These are phyloP conservation scores for Charaxes varanes DNA, from an alignment of 1,140 invertebrate genomes.

Conservation along the genomic window DNA sequence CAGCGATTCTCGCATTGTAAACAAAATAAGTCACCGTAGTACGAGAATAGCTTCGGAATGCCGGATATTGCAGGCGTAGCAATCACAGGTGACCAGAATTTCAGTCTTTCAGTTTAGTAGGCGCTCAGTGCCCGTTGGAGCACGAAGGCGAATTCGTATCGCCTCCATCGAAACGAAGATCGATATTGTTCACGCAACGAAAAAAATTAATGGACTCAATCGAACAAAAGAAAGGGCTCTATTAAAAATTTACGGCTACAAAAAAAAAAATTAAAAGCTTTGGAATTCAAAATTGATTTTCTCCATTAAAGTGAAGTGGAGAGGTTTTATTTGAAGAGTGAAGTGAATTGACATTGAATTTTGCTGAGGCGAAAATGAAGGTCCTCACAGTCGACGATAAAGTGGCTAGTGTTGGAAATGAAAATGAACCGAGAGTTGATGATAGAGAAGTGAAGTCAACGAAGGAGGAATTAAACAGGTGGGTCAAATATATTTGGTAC, in stretches of 20 bases:
- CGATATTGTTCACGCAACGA: slow-evolving; percentile 37
- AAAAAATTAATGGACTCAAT: slow-evolving; percentile 11
- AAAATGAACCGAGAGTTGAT: slow-evolving; percentile 49
- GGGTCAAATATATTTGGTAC: too few species aligned
- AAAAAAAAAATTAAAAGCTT: slow-evolving; percentile 5
- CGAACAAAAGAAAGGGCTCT: too few species aligned
- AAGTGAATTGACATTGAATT: slow-evolving; percentile 5
- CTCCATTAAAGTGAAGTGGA: slow-evolving; percentile 8
- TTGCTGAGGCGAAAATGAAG: slow-evolving; percentile 39
- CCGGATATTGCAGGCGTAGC: slow-evolving; percentile 53
- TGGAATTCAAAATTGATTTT: not conserved
- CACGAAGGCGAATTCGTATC: slow-evolving; percentile 24
- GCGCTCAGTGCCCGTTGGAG: slow-evolving; percentile 32
- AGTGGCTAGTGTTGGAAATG: slow-evolving; percentile 45
- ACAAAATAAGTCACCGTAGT: slow-evolving; percentile 54
- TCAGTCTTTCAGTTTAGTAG: slow-evolving; percentile 3
- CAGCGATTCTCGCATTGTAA: slow-evolving; percentile 43
- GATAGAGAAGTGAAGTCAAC: slow-evolving; percentile 36
- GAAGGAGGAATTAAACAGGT: slow-evolving; percentile 66
- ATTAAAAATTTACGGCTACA: too few species aligned
- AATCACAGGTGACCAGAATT: slow-evolving; percentile 32
- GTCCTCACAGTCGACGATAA: slow-evolving; percentile 54
- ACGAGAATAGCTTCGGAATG: slow-evolving; percentile 61
- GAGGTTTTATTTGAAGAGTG: slow-evolving; percentile 15
- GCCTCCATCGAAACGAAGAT: slow-evolving; percentile 7